Evolutionary conservation across 2,797 vertebrate genomes (phyloP), one percentile per base, ranked within the genome.

Genomic region (Scomberomorus guttatus): DNA sequence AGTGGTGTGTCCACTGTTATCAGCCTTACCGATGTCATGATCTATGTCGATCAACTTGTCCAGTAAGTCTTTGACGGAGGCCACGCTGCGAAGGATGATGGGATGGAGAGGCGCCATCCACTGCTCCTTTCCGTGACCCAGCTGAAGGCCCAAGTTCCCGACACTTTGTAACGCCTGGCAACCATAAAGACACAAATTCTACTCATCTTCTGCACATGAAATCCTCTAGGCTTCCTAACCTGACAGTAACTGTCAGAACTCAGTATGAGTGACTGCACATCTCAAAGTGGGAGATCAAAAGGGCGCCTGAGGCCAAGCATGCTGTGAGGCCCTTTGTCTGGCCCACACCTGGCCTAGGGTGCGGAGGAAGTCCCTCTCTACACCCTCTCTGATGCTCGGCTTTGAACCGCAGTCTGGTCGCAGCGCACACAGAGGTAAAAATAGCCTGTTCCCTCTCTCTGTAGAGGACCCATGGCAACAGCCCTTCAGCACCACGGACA

Each of bases 91-190:
- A 11, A 97, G 95, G 87, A 99, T 97, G 90, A 96, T 84, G 37
- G 96, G 93, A 46, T 98, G 96, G 24, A 98, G 95, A 0, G 96
- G 97, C 0, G 95, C 92, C 97, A 98, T 97, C 97, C 98, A 98
- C 6, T 95, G 96, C 89, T 99, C 98, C 90, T 99, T 98, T 65
- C 97, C 97, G 13, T 97, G 96, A 13, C 97, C 97, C 82, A 97
- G 90, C 93, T 99, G 97, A 76, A 98, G 95, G 32, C 97, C 97
- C 86, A 98, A 87, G 90, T 98, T 99, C 15, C 97, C 96, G 0
- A 98, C 96, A 81, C 96, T 97, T 90, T 99, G 98, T 54, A 98
- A 89, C 0, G 96, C 97, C 97, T 98, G 90, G 34, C 1, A 51
- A 83, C 75, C 69, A 77, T 2, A 81, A 62, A 90, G 25, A 83